Conservation (phyloP, 2,888 invertebrate species). For the Ecdyonurus torrentis region DNA sequence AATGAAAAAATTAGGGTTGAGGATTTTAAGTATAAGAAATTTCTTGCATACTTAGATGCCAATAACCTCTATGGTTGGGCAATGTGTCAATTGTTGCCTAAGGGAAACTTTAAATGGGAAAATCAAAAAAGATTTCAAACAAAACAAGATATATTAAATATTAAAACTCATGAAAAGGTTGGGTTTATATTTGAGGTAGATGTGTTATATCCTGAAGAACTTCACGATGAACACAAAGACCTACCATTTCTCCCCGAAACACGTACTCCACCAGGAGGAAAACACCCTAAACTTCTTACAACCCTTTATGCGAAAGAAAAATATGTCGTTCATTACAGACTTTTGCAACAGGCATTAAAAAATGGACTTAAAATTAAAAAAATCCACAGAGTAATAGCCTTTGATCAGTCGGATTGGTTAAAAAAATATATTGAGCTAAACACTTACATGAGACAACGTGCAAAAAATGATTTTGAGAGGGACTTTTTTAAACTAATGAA, state of each 20-base stretch:
- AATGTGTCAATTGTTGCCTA: neutral
- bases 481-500: neutral
- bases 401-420: conserved; percentile 15
- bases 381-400: conserved; percentile 14
- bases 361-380: conserved; percentile 14
- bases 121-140: neutral
- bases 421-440: conserved; percentile 15
- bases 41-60: conserved; percentile 12
- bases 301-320: conserved; percentile 10
- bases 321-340: conserved; percentile 15
- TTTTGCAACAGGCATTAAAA: conserved; percentile 13
- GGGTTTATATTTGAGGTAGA: conserved; percentile 15
- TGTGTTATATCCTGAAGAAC: conserved; percentile 14
- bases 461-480: neutral
- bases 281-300: neutral
- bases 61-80: conserved; percentile 13
- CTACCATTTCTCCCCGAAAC: conserved; percentile 13
- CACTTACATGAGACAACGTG: conserved; percentile 6
- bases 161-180: neutral
- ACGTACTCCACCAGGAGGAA: conserved; percentile 1
- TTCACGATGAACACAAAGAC: conserved; percentile 14
- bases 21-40: too few species aligned
- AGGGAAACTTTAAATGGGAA: conserved; percentile 4
- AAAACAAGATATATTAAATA: neutral
- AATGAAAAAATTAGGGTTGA: too few species aligned